phyloP scores from a whole-genome alignment of 2,113 vertebrate species.

The Mobula hypostoma region DNA sequence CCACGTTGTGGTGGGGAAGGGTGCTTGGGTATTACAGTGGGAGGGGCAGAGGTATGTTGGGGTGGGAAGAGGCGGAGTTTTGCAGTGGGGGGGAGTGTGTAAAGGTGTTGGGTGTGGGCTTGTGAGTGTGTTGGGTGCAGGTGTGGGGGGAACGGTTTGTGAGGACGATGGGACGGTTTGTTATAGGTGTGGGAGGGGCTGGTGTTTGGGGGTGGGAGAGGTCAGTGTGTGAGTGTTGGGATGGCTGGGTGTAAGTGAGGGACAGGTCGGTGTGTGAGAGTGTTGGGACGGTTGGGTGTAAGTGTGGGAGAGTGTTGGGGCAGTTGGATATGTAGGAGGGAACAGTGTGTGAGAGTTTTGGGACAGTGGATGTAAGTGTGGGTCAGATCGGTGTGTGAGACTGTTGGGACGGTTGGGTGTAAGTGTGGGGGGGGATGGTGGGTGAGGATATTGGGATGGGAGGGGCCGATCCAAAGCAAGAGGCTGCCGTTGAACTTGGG shows the following conservation, averaged over 20 bases:
- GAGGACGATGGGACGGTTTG: no score
- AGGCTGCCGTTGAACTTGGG: conserved; percentile 34
- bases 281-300: neutral
- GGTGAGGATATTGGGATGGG: conserved; percentile 33
- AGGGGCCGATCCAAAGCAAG: conserved; percentile 39
- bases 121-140: no score
- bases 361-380: no score
- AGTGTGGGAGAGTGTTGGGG: conserved; percentile 23
- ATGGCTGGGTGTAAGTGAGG: neutral
- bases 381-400: no score
- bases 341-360: neutral
- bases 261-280: no score
- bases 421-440: conserved; percentile 25
- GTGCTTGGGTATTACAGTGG: no score
- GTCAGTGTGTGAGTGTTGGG: neutral
- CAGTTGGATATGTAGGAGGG: neutral
- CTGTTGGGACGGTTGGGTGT: neutral
- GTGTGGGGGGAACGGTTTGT: no score
- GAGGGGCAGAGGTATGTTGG: no score
- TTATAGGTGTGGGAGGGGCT: conserved; percentile 42
- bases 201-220: conserved; percentile 36
- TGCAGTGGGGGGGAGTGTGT: no score
- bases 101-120: no score
- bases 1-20: no score
- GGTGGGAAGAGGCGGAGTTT: no score